Evolutionary conservation across 2,113 vertebrate genomes (phyloP).

Genomic region (Hymenochirus boettgeri): DNA sequence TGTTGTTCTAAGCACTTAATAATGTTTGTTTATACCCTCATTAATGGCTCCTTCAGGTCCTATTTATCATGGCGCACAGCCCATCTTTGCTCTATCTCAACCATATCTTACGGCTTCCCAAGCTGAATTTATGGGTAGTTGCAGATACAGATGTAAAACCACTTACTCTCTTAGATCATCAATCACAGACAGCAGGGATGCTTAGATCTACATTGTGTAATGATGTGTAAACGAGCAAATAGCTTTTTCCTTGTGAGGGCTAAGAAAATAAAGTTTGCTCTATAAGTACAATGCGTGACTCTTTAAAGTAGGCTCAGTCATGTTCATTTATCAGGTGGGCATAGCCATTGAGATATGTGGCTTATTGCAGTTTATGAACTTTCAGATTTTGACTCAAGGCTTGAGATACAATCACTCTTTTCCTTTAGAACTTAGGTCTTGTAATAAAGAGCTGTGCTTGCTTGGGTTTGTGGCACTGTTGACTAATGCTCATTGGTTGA

Average conservation of each 20-base stretch:
- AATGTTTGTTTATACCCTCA: slow-evolving; percentile 28
- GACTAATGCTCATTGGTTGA: too few relatives aligned
- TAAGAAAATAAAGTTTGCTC: too few relatives aligned
- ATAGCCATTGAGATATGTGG: too few relatives aligned
- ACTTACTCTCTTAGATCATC: slow-evolving; percentile 22
- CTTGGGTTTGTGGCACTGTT: too few relatives aligned
- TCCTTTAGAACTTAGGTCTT: too few relatives aligned
- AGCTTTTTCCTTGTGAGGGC: not conserved
- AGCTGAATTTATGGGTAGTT: not conserved
- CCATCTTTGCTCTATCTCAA: not conserved
- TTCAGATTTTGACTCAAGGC: too few relatives aligned
- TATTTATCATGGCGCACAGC: slow-evolving; percentile 17
- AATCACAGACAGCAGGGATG: slow-evolving; percentile 16
- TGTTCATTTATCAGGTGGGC: too few relatives aligned
- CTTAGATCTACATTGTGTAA: slow-evolving; percentile 9
- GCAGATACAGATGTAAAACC: not conserved
- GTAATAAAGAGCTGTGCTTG: too few relatives aligned
- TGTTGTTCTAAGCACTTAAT: slow-evolving; percentile 25
- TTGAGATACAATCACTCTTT: too few relatives aligned
- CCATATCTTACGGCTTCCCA: not conserved
- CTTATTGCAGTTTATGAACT: too few relatives aligned
- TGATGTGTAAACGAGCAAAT: slow-evolving; percentile 10
- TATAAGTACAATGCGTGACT: too few relatives aligned
- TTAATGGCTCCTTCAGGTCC: slow-evolving; percentile 20
- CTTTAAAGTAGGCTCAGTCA: too few relatives aligned